These are phyloP conservation scores for Mirounga angustirostris DNA, from an alignment of 2,113 vertebrate genomes.

Conservation along the genomic window DNA sequence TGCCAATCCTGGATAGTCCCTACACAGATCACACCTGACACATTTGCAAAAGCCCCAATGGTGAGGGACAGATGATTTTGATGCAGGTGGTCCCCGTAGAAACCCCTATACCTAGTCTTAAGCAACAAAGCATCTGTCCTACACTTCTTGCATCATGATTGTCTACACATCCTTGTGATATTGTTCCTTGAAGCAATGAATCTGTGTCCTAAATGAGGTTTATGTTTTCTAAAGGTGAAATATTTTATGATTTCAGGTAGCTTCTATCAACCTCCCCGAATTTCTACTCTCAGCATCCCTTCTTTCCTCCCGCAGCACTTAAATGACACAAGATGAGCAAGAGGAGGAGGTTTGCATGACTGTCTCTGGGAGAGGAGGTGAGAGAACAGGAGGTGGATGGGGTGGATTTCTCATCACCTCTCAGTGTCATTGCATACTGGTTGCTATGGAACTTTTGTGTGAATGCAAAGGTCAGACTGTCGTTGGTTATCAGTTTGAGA, in stretches of 20 bases:
- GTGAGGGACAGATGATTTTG: neutral
- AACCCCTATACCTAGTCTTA: neutral
- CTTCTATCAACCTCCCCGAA: neutral
- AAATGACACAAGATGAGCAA: neutral
- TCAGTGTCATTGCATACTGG: neutral
- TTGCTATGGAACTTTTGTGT: constrained; percentile 44
- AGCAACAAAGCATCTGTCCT: neutral
- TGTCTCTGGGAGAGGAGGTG: neutral
- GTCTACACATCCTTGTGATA: neutral
- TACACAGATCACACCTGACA: neutral
- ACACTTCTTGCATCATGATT: neutral
- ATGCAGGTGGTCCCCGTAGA: neutral
- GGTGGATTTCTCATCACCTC: neutral
- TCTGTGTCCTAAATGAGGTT: neutral
- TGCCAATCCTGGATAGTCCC: neutral
- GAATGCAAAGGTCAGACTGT: neutral
- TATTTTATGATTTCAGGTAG: neutral
- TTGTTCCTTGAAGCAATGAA: neutral
- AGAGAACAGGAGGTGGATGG: neutral
- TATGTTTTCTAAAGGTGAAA: neutral
- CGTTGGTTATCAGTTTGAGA: neutral
- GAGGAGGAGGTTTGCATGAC: neutral
- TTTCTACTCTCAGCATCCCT: neutral
- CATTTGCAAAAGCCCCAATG: neutral
- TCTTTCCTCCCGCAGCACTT: neutral